A percentile compares a stretch with the other conserved stretches of the same genome.
phyloP scores from a whole-genome alignment of 2,888 invertebrate species.

The Steinernema hermaphroditum region DNA sequence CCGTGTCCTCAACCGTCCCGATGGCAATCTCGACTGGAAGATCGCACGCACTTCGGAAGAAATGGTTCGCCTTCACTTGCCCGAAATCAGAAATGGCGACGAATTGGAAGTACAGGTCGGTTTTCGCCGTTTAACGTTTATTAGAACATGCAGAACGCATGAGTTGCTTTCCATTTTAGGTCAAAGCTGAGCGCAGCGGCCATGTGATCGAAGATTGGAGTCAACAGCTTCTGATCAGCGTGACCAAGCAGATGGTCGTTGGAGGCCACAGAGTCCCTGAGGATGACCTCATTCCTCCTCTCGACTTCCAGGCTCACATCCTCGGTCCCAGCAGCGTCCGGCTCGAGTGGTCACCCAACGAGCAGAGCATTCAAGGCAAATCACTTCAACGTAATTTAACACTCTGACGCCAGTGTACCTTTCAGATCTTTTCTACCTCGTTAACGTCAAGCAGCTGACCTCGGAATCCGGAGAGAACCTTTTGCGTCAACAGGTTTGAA shows the following conservation, averaged over 20 bases:
- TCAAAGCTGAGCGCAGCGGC: constrained; percentile 51
- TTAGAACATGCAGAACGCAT: no score
- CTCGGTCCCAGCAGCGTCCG: constrained; percentile 56
- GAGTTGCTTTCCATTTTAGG: no score
- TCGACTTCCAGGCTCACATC: constrained; percentile 59
- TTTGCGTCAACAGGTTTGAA: constrained; percentile 37
- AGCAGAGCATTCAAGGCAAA: constrained; percentile 16
- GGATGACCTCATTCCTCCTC: constrained; percentile 55
- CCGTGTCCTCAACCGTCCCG: constrained; percentile 35
- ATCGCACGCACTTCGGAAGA: constrained; percentile 46
- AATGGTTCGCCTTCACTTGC: constrained; percentile 47
- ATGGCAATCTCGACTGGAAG: constrained; percentile 48
- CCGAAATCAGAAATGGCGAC: constrained; percentile 48
- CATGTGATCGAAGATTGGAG: constrained; percentile 55
- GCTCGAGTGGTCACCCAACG: constrained; percentile 56
- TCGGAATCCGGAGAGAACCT: constrained; percentile 52
- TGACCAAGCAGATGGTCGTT: constrained; percentile 42
- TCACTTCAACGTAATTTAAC: background rate
- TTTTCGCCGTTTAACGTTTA: no score
- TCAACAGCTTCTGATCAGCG: constrained; percentile 50
- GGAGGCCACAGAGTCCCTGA: constrained; percentile 42
- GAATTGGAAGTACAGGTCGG: constrained; percentile 43
- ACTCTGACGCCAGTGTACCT: constrained; percentile 5
- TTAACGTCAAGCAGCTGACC: constrained; percentile 63
- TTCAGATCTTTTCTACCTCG: constrained; percentile 59